A percentile compares a stretch with the other conserved stretches of the same genome.
phyloP scores from a whole-genome alignment of 2,113 vertebrate species.

The Rhombomys opimus region DNA sequence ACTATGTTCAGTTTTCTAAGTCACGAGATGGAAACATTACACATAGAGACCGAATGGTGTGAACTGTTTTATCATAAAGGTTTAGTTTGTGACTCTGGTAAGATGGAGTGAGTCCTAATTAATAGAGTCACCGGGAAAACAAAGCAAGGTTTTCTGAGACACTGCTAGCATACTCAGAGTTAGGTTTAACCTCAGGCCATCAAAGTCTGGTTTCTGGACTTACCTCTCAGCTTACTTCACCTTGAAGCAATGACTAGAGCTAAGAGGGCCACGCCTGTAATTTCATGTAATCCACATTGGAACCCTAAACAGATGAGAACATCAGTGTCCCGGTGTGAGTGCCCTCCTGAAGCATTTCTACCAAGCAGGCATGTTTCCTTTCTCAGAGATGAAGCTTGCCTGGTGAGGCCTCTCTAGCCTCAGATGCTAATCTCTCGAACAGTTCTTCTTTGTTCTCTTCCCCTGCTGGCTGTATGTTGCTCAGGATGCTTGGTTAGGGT shows the following conservation, averaged over 20 bases:
- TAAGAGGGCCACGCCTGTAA: not conserved
- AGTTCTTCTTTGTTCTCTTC: not conserved
- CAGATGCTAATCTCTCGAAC: not conserved
- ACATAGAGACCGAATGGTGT: not conserved
- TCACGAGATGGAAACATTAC: not conserved
- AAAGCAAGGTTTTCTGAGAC: not conserved
- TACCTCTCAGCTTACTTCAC: not conserved
- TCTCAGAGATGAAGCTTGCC: not conserved
- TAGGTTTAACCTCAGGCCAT: not conserved
- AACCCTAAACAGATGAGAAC: not conserved
- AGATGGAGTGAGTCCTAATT: not conserved
- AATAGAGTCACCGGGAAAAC: not conserved
- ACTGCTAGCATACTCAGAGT: not conserved
- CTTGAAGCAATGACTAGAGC: not conserved
- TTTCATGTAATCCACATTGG: not conserved
- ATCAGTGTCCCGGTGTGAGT: not conserved
- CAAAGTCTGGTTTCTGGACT: not conserved
- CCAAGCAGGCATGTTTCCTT: not conserved
- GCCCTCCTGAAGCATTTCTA: not conserved
- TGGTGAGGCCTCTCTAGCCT: not conserved
- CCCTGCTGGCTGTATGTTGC: not conserved
- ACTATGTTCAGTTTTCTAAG: not conserved
- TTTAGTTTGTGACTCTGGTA: not conserved
- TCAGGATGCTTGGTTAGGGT: not conserved
- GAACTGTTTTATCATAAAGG: not conserved